Conservation (phyloP, 2,888 invertebrate species). For the Sympetrum striolatum region DNA sequence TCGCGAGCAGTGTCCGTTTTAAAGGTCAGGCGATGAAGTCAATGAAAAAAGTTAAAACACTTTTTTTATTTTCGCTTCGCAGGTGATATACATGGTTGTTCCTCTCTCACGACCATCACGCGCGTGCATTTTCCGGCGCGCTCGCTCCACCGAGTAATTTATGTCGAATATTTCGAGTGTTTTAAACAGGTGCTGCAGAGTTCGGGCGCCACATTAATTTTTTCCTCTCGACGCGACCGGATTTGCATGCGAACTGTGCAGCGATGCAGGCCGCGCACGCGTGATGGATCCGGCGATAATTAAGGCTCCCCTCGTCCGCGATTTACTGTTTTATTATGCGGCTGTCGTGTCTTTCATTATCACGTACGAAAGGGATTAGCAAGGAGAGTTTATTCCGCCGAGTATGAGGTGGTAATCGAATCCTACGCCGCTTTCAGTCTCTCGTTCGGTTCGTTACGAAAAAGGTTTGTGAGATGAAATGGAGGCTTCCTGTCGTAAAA, state of each 20-base stretch:
- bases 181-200: not conserved
- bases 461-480: too few relatives aligned
- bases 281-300: not conserved
- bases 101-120: not conserved
- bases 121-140: not conserved
- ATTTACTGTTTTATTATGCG: constrained; percentile 22
- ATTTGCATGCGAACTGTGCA: not conserved
- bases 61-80: not conserved
- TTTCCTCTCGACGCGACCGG: not conserved
- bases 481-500: too few relatives aligned
- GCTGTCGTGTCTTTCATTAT: not conserved
- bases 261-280: not conserved
- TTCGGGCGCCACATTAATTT: not conserved
- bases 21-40: not conserved
- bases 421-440: too few relatives aligned
- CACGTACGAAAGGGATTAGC: not conserved
- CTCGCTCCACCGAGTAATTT: not conserved
- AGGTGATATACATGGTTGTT: not conserved
- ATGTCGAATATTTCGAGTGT: not conserved
- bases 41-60: not conserved
- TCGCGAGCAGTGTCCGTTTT: not conserved
- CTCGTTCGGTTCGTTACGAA: too few relatives aligned
- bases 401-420: too few relatives aligned
- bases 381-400: not conserved
- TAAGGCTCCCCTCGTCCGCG: not conserved